A percentile compares a stretch with the other conserved stretches of the same genome.
These are phyloP conservation scores for Urocyon cinereoargenteus DNA, from an alignment of 2,797 vertebrate species.

Conservation along the genomic window DNA sequence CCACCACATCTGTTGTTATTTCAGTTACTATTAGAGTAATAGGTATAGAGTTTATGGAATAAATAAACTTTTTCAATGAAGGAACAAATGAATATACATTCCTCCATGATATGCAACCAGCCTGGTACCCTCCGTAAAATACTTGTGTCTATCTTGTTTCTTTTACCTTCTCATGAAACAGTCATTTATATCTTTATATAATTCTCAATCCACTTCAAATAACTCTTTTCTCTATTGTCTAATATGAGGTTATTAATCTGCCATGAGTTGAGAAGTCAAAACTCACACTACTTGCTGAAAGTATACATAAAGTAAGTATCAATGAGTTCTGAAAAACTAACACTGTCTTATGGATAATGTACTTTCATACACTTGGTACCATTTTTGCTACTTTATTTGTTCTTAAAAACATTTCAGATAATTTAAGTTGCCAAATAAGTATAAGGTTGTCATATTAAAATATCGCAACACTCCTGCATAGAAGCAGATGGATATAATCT, in stretches of 20 bases:
- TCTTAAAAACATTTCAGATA: slow-evolving; percentile 44
- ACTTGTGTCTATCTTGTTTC: not conserved
- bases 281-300: not conserved
- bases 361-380: not conserved
- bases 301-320: not conserved
- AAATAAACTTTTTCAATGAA: not conserved
- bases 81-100: not conserved
- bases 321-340: not conserved
- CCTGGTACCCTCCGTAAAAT: not conserved
- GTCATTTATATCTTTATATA: not conserved
- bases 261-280: not conserved
- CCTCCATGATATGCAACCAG: not conserved
- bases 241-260: not conserved
- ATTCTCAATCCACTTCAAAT: not conserved
- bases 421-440: not conserved
- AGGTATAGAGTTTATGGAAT: not conserved
- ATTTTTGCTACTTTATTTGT: slow-evolving; percentile 8
- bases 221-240: not conserved
- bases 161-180: not conserved
- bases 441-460: not conserved
- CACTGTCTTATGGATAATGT: not conserved
- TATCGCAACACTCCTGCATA: not conserved
- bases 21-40: not conserved
- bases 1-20: not conserved
- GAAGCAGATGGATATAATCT: not conserved